Conservation (phyloP, 2,797 vertebrate genomes). For the Lycodopsis pacificus region DNA sequence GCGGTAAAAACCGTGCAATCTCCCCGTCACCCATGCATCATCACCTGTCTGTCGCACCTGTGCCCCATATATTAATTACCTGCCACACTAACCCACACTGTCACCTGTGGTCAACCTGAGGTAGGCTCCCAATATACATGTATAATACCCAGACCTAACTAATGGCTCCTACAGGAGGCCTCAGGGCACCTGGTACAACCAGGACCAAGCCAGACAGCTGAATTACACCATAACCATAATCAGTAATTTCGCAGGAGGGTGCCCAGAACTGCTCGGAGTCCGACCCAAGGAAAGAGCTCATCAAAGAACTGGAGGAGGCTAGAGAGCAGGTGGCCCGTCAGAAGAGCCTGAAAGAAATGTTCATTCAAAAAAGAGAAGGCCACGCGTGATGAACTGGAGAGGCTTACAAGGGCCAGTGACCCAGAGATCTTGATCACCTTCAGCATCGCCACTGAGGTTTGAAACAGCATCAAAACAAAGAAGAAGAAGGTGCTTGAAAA, state of each 20-base stretch:
- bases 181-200: neutral
- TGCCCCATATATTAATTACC: too few relatives aligned
- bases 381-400: neutral
- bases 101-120: too few relatives aligned
- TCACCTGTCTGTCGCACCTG: too few relatives aligned
- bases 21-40: too few relatives aligned
- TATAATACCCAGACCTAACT: too few relatives aligned
- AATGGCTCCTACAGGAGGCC: neutral
- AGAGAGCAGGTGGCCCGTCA: neutral
- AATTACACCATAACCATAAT: too few relatives aligned
- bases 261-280: neutral
- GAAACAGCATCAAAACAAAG: neutral
- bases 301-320: neutral
- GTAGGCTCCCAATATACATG: too few relatives aligned
- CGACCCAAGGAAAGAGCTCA: too few relatives aligned
- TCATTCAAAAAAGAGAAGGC: neutral
- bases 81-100: too few relatives aligned
- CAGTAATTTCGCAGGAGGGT: neutral
- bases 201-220: neutral
- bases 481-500: neutral
- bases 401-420: neutral
- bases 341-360: neutral
- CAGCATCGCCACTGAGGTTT: neutral
- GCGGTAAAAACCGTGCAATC: too few relatives aligned
- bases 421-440: accelerated